These are phyloP conservation scores for Pollenia griseotomentosa DNA, from an alignment of 2,888 invertebrate genomes.

Conservation along the genomic window DNA sequence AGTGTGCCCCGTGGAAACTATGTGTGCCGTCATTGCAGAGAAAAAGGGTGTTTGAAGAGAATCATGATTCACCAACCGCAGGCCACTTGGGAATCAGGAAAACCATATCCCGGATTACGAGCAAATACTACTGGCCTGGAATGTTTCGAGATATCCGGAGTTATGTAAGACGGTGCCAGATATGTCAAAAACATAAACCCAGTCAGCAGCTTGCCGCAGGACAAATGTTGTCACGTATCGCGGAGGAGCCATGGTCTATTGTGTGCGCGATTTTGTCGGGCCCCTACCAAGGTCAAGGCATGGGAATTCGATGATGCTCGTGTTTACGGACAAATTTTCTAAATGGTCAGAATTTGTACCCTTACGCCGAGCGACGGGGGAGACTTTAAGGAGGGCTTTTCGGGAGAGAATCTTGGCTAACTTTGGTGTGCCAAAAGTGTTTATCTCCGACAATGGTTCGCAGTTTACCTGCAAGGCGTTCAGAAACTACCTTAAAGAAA, in stretches of 20 bases:
- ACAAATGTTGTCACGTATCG: background rate
- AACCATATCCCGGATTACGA: background rate
- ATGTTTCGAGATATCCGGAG: too few species aligned
- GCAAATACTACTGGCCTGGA: slow-evolving; percentile 12
- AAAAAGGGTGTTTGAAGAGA: background rate
- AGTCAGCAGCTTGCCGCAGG: background rate
- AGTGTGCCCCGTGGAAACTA: slow-evolving; percentile 3
- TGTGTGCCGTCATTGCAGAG: background rate
- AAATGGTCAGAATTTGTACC: slow-evolving; percentile 3
- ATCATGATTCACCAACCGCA: background rate
- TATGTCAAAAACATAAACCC: background rate
- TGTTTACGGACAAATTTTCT: slow-evolving; percentile 2
- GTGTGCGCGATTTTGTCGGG: slow-evolving; percentile 6
- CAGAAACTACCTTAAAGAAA: background rate
- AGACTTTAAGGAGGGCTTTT: background rate
- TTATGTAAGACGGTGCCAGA: too few species aligned
- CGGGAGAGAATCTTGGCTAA: slow-evolving; percentile 8
- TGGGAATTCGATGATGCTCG: background rate
- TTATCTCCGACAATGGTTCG: slow-evolving; percentile 43
- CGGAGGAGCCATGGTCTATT: slow-evolving; percentile 1
- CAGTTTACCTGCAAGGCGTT: slow-evolving; percentile 21
- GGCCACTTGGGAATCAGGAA: background rate
- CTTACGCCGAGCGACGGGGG: background rate
- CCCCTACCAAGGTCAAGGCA: slow-evolving; percentile 1
- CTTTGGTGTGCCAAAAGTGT: slow-evolving; percentile 1